Evolutionary conservation across 2,797 vertebrate species (phyloP).

Genomic region (Sebastes trivittatus): DNA sequence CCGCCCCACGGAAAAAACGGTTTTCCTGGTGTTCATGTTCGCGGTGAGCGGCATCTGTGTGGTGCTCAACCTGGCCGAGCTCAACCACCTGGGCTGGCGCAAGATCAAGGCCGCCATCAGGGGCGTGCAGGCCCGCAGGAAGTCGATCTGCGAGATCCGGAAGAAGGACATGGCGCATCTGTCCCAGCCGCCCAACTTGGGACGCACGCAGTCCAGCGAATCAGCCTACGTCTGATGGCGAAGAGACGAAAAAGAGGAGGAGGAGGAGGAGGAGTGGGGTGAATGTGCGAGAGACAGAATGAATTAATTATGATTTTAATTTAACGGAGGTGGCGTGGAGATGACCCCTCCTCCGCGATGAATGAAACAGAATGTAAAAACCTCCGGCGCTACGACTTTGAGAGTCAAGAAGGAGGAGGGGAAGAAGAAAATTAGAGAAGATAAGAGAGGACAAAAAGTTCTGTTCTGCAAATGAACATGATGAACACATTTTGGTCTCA

Average conservation of each 20-base stretch:
- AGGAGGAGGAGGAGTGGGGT: constrained; percentile 23
- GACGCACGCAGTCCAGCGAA: constrained; percentile 90
- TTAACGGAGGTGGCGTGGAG: constrained; percentile 27
- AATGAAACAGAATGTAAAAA: constrained; percentile 64
- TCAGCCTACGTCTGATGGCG: constrained; percentile 88
- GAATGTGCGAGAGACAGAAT: constrained; percentile 55
- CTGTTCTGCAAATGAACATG: constrained; percentile 11
- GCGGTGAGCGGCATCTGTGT: constrained; percentile 92
- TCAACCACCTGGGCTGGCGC: constrained; percentile 92
- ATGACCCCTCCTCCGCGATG: constrained; percentile 28
- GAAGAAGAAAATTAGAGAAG: constrained; percentile 5
- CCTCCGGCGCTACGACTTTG: constrained; percentile 5
- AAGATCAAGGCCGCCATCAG: constrained; percentile 88
- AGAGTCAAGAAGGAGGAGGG: constrained; percentile 15
- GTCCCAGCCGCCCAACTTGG: constrained; percentile 84
- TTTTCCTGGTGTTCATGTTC: constrained; percentile 94
- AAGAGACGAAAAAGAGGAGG: neutral
- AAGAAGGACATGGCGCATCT: constrained; percentile 87
- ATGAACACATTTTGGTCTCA: constrained; percentile 31
- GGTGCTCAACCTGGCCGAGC: constrained; percentile 91
- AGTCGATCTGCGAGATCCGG: constrained; percentile 85
- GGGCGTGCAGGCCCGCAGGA: constrained; percentile 87
- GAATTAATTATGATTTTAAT: constrained; percentile 54
- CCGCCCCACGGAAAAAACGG: constrained; percentile 89
- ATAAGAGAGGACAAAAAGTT: constrained; percentile 28